These are phyloP conservation scores for Porites australiensis DNA, from an alignment of 64 coral and sea anemone genomes.

Conservation along the genomic window DNA sequence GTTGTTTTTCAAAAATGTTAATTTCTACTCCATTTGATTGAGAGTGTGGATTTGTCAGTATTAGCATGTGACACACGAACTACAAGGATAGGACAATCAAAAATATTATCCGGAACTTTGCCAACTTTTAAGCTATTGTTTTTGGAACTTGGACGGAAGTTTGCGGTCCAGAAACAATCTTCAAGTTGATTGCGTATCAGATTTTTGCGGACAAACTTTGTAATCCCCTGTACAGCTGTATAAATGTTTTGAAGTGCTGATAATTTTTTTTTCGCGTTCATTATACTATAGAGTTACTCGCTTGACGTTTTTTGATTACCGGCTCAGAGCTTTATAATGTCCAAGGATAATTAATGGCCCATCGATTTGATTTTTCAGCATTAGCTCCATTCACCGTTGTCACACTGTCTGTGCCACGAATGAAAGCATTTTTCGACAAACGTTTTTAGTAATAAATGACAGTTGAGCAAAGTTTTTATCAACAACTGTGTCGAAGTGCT, in stretches of 20 bases:
- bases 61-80: not conserved
- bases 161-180: conserved; percentile 1
- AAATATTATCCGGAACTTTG: conserved; percentile 4
- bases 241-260: not conserved
- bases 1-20: conserved; percentile 39
- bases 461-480: not conserved
- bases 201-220: not conserved
- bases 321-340: not conserved
- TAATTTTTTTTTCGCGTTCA: not conserved
- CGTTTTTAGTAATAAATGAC: not conserved
- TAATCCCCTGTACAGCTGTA: not conserved
- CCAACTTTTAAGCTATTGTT: conserved; percentile 38
- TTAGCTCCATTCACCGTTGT: not conserved
- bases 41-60: not conserved
- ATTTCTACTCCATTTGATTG: conserved; percentile 1
- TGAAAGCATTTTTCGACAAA: not conserved
- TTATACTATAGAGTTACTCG: not conserved
- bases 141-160: not conserved
- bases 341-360: conserved; percentile 17
- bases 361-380: not conserved
- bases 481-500: not conserved
- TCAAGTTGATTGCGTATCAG: conserved; percentile 8
- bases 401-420: not conserved
- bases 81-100: conserved; percentile 10
- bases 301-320: not conserved